These are phyloP conservation scores for Botia almorhae DNA, from an alignment of 2,797 vertebrate species.

Conservation along the genomic window DNA sequence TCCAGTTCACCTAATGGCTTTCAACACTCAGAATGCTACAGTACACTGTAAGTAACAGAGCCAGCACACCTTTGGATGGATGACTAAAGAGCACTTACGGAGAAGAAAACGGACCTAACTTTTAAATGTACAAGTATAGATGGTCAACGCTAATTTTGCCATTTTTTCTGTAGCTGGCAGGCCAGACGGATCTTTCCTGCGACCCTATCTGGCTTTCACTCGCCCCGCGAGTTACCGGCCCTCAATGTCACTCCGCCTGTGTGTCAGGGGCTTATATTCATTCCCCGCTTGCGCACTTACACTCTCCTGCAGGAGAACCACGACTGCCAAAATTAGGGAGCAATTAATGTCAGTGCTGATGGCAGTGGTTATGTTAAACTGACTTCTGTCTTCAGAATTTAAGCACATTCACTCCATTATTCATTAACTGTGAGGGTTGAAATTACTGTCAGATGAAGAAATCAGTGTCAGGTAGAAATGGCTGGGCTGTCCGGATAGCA, in stretches of 20 bases:
- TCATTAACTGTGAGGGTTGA: conserved; percentile 71
- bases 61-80: conserved; percentile 26
- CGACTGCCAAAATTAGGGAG: conserved; percentile 71
- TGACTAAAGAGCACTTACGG: conserved; percentile 36
- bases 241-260: conserved; percentile 53
- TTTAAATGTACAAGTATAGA: conserved; percentile 56
- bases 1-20: conserved; percentile 40
- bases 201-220: conserved; percentile 17
- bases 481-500: conserved; percentile 51
- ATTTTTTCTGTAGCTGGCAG: conserved; percentile 55
- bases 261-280: conserved; percentile 61
- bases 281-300: conserved; percentile 59
- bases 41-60: conserved; percentile 25
- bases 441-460: conserved; percentile 76
- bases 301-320: conserved; percentile 58
- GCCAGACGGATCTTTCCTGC: conserved; percentile 28
- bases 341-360: conserved; percentile 75
- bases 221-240: conserved; percentile 43
- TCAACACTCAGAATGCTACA: conserved; percentile 10
- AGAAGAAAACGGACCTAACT: conserved; percentile 46
- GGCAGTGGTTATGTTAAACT: conserved; percentile 75
- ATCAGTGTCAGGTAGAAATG: conserved; percentile 70
- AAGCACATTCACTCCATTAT: conserved; percentile 74
- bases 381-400: conserved; percentile 72
- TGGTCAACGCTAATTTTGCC: conserved; percentile 60